phyloP scores from a whole-genome alignment of 2,888 invertebrate species.

The Dryocosmus kuriphilus region DNA sequence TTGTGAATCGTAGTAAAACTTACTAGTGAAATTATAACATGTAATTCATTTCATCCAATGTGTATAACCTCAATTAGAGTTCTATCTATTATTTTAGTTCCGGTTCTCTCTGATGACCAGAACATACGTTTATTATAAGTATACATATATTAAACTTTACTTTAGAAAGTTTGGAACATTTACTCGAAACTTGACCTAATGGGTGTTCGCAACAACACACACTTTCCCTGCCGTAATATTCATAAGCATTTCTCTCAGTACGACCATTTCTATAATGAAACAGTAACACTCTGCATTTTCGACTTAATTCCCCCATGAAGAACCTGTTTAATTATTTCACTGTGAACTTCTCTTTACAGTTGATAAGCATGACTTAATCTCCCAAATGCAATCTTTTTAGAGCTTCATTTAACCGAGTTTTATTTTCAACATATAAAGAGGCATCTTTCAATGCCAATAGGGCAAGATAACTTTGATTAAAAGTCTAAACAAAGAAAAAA shows the following conservation, averaged over 20 bases:
- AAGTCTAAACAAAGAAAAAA: not conserved
- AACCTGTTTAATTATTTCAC: conserved; percentile 16
- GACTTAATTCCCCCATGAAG: not conserved
- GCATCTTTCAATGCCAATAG: not conserved
- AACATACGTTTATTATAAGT: not conserved
- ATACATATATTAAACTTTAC: not conserved
- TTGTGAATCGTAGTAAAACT: no score
- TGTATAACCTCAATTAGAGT: conserved; percentile 11
- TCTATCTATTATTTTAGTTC: not conserved
- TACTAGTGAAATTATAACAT: not conserved
- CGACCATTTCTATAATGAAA: conserved; percentile 18
- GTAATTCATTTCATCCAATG: not conserved
- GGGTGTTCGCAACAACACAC: not conserved
- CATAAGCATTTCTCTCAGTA: conserved; percentile 3
- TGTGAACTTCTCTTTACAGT: not conserved
- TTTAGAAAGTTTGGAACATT: conserved; percentile 1
- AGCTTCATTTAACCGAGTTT: not conserved
- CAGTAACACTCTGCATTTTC: conserved; percentile 2
- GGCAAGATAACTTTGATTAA: not conserved
- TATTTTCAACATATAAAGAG: not conserved
- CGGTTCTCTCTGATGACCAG: not conserved
- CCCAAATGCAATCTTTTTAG: not conserved
- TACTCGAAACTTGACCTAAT: conserved; percentile 10
- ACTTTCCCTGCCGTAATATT: conserved; percentile 9
- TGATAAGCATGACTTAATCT: conserved; percentile 20